Base-by-base conservation (phyloP, 2,888 invertebrate species). In the Agonopterix arenella region DNA sequence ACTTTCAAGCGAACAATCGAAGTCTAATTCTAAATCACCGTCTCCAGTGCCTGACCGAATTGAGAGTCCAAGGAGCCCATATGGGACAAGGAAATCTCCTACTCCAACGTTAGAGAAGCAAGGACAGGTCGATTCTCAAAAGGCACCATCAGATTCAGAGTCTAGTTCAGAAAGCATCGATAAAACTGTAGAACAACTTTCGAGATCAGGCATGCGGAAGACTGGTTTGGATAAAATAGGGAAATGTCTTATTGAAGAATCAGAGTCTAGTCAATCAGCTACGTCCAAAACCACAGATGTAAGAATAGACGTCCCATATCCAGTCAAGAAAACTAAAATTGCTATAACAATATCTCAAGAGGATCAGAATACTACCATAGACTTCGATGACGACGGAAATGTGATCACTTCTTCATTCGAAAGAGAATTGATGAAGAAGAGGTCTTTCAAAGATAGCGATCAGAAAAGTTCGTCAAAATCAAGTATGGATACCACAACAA, bases 31-130 rank as follows among this genome's bases (percentile, higher is more conserved):
- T 1, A 84, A 88, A 58, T 83, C 81, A 7, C 80, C 82, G 44
- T 84, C 83, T 4, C 80, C 82, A 2, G 70, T 83, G 44, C 75
- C 80, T 18, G 89, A 89, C 59, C 80, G 84, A 9, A 85, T 85
- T 36, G 89, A 89, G 64, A 88, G 86, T 44, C 71, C 73, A 2
- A 40, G 49, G 11, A 49, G 48, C 10, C 78, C 78, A 46, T 82
- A 72, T 58, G 75, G 78, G 1, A 55, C 76, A 3, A 76, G 80
- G 55, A 90, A 84, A 61, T 88, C 89, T 9, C 90, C 91, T 11
- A 92, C 92, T 0, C 92, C 92, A 0, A 91, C 92, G 9, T 74
- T 92, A 53, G 92, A 92, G 68, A 92, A 92, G 62, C 92, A 92
- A 71, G 91, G 91, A 2, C 90, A 80, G 59, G 90, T 90, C 10